A percentile compares a stretch with the other conserved stretches of the same genome.
Conservation (phyloP, 1,140 invertebrate genomes). For the Drosophila pruinosa region DNA sequence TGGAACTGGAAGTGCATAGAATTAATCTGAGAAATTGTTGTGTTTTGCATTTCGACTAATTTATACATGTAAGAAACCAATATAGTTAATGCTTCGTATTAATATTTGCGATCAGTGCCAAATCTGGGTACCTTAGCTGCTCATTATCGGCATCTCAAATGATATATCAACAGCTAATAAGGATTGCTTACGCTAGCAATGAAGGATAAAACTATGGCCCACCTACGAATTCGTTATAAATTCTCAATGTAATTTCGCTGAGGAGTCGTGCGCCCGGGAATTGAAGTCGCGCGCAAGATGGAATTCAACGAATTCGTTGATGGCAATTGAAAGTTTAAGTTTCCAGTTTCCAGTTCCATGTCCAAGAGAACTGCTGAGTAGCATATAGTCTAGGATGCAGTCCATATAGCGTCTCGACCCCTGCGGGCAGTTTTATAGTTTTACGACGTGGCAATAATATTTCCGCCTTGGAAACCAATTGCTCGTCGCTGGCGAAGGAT, state of each 20-base stretch:
- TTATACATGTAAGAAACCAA: no score
- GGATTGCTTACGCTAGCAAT: conserved; percentile 63
- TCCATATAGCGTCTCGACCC: conserved; percentile 41
- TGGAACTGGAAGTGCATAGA: no score
- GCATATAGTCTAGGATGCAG: conserved; percentile 3
- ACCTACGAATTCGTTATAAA: conserved; percentile 58
- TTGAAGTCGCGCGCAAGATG: conserved; percentile 58
- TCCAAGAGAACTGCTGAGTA: conserved; percentile 18
- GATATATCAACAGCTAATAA: conserved; percentile 60
- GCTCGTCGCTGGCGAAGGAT: conserved; percentile 67
- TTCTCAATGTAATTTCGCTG: conserved; percentile 42
- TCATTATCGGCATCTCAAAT: neutral
- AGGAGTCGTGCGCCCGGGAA: conserved; percentile 69
- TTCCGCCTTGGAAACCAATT: conserved; percentile 77
- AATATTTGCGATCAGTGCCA: neutral
- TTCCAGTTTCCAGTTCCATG: conserved; percentile 10
- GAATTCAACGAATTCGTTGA: conserved; percentile 66
- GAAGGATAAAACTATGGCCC: conserved; percentile 42
- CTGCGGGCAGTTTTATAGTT: conserved; percentile 80
- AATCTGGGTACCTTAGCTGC: neutral
- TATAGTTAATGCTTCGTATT: neutral
- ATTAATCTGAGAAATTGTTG: no score
- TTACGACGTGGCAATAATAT: conserved; percentile 82
- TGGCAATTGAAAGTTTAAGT: conserved; percentile 44
- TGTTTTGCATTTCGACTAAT: no score